Evolutionary conservation across 2,113 vertebrate genomes (phyloP).

Genomic region (Anser cygnoides): DNA sequence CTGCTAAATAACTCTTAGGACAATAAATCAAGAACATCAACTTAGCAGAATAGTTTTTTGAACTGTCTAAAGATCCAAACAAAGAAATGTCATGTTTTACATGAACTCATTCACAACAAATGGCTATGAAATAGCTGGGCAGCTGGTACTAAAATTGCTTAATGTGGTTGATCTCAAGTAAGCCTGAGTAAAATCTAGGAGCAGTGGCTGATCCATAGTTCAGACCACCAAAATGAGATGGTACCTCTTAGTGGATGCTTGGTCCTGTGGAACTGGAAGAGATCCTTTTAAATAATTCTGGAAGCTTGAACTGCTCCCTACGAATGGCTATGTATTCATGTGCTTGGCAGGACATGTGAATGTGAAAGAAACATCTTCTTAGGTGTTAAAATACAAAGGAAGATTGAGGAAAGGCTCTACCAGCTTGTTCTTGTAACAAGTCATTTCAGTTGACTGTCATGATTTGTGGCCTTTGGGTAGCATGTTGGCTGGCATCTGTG

Average conservation of each 20-base stretch:
- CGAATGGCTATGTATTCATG: not conserved
- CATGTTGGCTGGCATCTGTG: not conserved
- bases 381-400: not conserved
- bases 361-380: not conserved
- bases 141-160: not conserved
- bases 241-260: not conserved
- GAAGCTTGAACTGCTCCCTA: not conserved
- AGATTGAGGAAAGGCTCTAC: not conserved
- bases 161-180: not conserved
- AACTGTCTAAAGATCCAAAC: not conserved
- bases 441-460: not conserved
- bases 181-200: not conserved
- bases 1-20: not conserved
- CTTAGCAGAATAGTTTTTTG: not conserved
- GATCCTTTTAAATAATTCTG: not conserved
- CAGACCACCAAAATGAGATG: not conserved
- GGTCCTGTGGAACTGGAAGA: not conserved
- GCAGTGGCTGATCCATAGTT: not conserved
- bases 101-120: not conserved
- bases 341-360: not conserved
- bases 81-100: not conserved
- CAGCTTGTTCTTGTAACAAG: not conserved
- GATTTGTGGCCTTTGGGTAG: not conserved
- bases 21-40: not conserved
- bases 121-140: not conserved